Percentiles rank a stretch among this genome's conserved stretches.
phyloP scores from a whole-genome alignment of 2,888 invertebrate species.

The Punctoribates punctum region DNA sequence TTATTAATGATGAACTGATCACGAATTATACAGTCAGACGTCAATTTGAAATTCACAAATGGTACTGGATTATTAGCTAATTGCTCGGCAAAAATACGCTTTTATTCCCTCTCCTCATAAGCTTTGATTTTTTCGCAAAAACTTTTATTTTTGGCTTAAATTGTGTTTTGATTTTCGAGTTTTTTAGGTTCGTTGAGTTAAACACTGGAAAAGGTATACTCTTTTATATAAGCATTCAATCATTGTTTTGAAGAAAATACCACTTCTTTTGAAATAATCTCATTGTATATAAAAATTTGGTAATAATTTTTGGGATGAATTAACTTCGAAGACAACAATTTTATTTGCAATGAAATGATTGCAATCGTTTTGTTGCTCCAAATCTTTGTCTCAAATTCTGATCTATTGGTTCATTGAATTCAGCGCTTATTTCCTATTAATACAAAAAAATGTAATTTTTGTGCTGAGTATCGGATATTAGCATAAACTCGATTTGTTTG shows the following conservation, averaged over 20 bases:
- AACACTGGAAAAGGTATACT: too few relatives aligned
- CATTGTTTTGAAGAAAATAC: too few relatives aligned
- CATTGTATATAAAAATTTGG: too few relatives aligned
- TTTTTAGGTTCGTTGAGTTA: too few relatives aligned
- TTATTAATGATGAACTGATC: not conserved
- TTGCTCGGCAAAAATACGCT: conserved; percentile 1
- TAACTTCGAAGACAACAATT: not conserved
- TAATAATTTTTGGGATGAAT: too few relatives aligned
- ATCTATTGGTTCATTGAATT: conserved; percentile 35
- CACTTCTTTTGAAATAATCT: too few relatives aligned
- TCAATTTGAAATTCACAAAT: not conserved
- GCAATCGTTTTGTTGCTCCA: conserved; percentile 15
- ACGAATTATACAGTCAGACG: not conserved
- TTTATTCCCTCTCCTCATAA: not conserved
- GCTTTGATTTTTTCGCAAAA: not conserved
- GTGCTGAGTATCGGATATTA: not conserved
- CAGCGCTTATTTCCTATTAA: conserved; percentile 27
- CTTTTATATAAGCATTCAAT: too few relatives aligned
- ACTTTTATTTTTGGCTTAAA: not conserved
- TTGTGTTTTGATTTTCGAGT: too few relatives aligned
- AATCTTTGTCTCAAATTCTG: not conserved
- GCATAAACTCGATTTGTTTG: conserved; percentile 13
- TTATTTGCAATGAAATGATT: not conserved
- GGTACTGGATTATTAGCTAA: not conserved
- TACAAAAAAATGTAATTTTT: not conserved